Percentiles rank a stretch among this genome's conserved stretches.
phyloP scores from a whole-genome alignment of 1,140 invertebrate genomes.

The Diprion similis region DNA sequence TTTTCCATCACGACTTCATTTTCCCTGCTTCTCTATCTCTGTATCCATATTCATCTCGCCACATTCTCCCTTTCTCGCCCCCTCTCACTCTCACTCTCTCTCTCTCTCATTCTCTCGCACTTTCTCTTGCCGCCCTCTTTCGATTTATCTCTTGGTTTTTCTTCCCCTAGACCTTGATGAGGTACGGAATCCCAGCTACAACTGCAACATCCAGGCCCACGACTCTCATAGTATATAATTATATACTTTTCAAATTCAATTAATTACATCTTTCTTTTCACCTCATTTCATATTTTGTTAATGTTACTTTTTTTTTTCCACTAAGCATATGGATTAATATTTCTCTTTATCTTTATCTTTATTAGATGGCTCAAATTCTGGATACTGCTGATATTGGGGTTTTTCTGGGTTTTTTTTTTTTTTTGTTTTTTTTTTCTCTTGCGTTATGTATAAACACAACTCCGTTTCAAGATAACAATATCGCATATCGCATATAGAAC shows the following conservation, averaged over 20 bases:
- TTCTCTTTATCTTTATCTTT: conserved; percentile 8
- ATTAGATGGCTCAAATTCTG: neutral
- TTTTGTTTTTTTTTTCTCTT: conserved; percentile 9
- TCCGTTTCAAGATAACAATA: neutral
- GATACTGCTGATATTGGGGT: too few species aligned
- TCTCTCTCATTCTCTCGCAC: neutral
- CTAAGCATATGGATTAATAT: neutral
- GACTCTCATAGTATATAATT: neutral
- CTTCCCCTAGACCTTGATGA: conserved; percentile 54
- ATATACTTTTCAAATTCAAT: neutral
- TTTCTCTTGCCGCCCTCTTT: neutral
- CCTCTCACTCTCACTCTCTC: neutral
- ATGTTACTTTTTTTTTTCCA: neutral
- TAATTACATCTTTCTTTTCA: neutral
- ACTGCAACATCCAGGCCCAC: conserved; percentile 52
- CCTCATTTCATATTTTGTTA: neutral
- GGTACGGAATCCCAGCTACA: conserved; percentile 57
- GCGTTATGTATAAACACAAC: too few species aligned
- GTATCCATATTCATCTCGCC: neutral
- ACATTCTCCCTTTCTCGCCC: neutral
- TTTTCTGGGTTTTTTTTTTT: too few species aligned
- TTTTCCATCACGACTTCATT: neutral
- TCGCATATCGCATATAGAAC: neutral
- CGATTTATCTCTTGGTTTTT: neutral
- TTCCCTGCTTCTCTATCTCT: neutral